Base-by-base conservation (phyloP, 2,797 vertebrate species). In the Acomys russatus region DNA sequence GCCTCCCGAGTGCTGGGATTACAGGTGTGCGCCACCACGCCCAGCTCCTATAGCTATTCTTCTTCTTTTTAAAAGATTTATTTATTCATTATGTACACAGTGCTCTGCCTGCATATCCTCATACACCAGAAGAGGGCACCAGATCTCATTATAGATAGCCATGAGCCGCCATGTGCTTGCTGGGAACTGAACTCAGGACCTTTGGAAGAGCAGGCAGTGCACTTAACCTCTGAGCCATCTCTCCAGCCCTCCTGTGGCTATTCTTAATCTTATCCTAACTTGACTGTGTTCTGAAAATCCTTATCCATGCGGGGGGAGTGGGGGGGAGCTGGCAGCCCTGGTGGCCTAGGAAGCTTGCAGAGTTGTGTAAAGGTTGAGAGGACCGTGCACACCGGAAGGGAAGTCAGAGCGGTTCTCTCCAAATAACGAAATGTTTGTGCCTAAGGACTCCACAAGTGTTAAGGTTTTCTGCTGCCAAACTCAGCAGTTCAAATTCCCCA, bases 371-470 rank as follows among this genome's bases (percentile, higher is more conserved):
- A 63, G 14, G 73, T n/a, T 44, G 88, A 25, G 89, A 90, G 95
- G 90, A 91, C 78, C 63, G 66, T 35, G 95, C 3, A 94, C 95
- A 86, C 96, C 95, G 93, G 92, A 56, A 86, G 64, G 70, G 87
- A 79, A 94, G 61, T 17, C 54, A 83, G 94, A 94, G 96, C 94
- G 79, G 84, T 85, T 96, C 91, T 85, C 94, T 92, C 88, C n/a
- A 91, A 97, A 93, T 64, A 93, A 64, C 88, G 80, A 97, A 96
- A 85, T 92, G 96, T 71, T 97, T 97, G 96, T 59, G 68, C 90
- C 93, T 95, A 90, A 97, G 97, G 97, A 87, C 80, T 90, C 76
- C 59, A 93, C 28, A 96, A 87, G 49, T 56, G 82, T 95, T 95
- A 51, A 89, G 96, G 88, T 0, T 74, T 93, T 92, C 44, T 88